phyloP scores from a whole-genome alignment of 2,888 invertebrate genomes.

The Pterobdella sp. region DNA sequence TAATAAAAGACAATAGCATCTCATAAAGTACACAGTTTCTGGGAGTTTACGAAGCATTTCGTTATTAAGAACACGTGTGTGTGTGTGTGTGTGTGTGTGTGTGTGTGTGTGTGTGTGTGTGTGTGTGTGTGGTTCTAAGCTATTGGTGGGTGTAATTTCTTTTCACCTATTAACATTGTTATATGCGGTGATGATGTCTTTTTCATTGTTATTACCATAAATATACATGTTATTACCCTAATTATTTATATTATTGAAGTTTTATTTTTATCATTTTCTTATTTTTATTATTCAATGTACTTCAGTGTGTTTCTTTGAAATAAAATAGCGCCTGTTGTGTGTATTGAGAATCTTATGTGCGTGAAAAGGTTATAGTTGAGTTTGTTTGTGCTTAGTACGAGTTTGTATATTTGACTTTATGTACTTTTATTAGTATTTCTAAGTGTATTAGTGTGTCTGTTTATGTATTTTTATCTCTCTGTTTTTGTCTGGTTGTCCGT shows the following conservation, averaged over 20 bases:
- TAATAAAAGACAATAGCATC: too few relatives aligned
- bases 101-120: background rate
- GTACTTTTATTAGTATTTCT: background rate
- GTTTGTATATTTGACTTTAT: background rate
- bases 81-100: conserved; percentile 16
- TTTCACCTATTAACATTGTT: background rate
- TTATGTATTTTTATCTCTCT: background rate
- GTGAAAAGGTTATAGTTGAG: background rate
- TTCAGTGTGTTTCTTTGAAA: too few relatives aligned
- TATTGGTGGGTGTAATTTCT: background rate
- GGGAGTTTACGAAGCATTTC: background rate
- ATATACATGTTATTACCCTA: background rate
- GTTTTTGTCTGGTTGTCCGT: background rate
- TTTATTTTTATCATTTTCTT: too few relatives aligned
- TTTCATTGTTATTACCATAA: background rate
- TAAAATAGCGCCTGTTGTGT: too few relatives aligned
- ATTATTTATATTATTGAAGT: background rate
- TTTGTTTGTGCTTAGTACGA: background rate
- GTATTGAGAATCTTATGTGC: too few relatives aligned
- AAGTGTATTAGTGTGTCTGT: background rate
- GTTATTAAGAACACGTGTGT: background rate
- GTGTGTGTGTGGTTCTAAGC: conserved; percentile 6
- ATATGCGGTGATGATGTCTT: background rate
- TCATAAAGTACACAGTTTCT: too few relatives aligned
- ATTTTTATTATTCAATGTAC: too few relatives aligned